Evolutionary conservation across 2,797 vertebrate species (phyloP).

Genomic region (Streptopelia turtur): DNA sequence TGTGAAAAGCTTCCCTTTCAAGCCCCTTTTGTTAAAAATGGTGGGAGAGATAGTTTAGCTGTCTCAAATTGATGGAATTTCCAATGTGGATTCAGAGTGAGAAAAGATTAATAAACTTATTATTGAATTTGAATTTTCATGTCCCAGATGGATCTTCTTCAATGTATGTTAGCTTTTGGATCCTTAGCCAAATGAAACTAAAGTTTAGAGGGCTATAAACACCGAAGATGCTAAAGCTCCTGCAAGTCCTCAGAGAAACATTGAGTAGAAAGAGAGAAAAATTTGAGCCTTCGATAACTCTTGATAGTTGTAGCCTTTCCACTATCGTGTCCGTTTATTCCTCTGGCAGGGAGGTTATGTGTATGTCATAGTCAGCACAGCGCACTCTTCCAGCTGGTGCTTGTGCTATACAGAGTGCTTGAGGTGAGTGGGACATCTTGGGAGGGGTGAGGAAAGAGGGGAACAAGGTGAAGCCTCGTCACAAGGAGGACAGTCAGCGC

Average conservation of each 20-base stretch:
- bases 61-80: background rate
- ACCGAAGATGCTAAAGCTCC: background rate
- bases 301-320: background rate
- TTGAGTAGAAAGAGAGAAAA: background rate
- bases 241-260: background rate
- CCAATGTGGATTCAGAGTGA: background rate
- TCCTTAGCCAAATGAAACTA: background rate
- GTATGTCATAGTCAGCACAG: background rate
- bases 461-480: background rate
- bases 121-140: background rate
- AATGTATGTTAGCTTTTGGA: background rate
- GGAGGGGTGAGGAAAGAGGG: background rate
- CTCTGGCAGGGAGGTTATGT: background rate
- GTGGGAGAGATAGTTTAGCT: background rate
- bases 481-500: background rate
- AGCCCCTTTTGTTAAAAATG: background rate
- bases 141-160: background rate
- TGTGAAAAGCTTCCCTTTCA: background rate
- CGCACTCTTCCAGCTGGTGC: accelerated
- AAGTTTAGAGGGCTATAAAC: background rate
- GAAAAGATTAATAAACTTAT: background rate
- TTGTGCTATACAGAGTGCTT: background rate
- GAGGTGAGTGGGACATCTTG: background rate
- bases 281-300: background rate
- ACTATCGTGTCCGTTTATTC: background rate